Base-by-base conservation (phyloP, 2,888 invertebrate species). In the Chaetogeoica ovagalla region DNA sequence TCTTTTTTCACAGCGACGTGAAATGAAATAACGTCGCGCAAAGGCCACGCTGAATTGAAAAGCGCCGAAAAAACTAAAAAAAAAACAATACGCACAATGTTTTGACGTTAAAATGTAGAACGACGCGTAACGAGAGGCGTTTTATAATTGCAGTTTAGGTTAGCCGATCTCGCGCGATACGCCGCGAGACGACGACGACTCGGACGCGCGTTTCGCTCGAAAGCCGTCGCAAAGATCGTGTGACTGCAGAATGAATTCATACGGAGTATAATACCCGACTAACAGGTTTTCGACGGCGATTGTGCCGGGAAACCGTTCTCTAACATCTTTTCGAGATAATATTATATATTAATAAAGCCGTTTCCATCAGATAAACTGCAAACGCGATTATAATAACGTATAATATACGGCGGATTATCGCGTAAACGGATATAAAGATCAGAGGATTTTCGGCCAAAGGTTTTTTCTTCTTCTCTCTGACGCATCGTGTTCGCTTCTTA, bases 211-310 rank as follows among this genome's bases (percentile, higher is more conserved):
- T 66, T 39, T 30, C 30, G 30, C 30, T 66, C 65, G 43, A 75
- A 75, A 66, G 37, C 57, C 39, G 48, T 48, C 13, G 48, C 43
- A 43, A 23, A 66, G 59, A 75, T 66, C 66, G 57, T 59, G 66
- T 66, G 75, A 75, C 74, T 59, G 30, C 30, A 30, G 66, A 75
- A 75, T 48, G 30, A 30, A 4, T 30, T 2, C 4, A 30, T 30
- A 30, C 30, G 4, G 1, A 30, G 43, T 9, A 43, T 15, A n/a
- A 74, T 75, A 75, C 66, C 19, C 19, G 66, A 75, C 65, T 7
- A 75, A 75, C 75, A 66, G 75, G 75, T 75, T 75, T 75, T 57
- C 39, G n/a, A 55, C 55, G 15, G 55, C 74, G 39, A 75, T 66
- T 66, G 65, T 39, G 65, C 37, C 39, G 23, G 55, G 43, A 66